Evolutionary conservation across 2,888 invertebrate genomes (phyloP).

Genomic region (Taphrorychus bicolor): DNA sequence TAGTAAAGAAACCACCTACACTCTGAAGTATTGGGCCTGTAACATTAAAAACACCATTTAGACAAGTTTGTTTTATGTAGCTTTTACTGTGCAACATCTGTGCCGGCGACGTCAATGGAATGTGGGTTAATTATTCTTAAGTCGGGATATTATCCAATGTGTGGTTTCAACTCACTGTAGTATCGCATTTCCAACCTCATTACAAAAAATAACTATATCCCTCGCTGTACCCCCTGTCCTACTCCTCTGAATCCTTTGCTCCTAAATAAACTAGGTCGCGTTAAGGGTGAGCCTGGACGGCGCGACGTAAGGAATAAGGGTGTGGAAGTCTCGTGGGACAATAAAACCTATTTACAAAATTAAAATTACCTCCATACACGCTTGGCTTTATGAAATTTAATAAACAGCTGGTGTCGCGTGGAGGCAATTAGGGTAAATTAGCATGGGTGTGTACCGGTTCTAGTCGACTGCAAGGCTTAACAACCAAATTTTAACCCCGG

Average conservation of each 20-base stretch:
- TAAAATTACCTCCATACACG: not conserved
- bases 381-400: not conserved
- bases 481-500: too few species aligned
- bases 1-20: slow-evolving; percentile 32
- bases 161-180: too few species aligned
- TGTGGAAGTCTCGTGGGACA: not conserved
- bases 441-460: not conserved
- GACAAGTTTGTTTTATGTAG: slow-evolving; percentile 11
- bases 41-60: slow-evolving; percentile 22
- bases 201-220: too few species aligned
- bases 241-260: too few species aligned
- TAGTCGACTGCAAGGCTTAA: too few species aligned
- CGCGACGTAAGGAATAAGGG: not conserved
- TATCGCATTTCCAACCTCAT: too few species aligned
- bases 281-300: not conserved
- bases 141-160: not conserved
- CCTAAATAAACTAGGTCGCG: not conserved
- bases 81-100: slow-evolving; percentile 21
- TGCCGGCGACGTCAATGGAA: slow-evolving; percentile 20
- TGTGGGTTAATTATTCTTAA: slow-evolving; percentile 29
- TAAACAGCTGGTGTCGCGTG: not conserved
- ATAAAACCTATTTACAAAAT: not conserved
- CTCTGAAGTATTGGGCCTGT: slow-evolving; percentile 14
- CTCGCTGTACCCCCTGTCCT: too few species aligned
- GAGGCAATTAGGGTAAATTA: not conserved